phyloP scores from a whole-genome alignment of 2,113 vertebrate species.

The Condylura cristata region DNA sequence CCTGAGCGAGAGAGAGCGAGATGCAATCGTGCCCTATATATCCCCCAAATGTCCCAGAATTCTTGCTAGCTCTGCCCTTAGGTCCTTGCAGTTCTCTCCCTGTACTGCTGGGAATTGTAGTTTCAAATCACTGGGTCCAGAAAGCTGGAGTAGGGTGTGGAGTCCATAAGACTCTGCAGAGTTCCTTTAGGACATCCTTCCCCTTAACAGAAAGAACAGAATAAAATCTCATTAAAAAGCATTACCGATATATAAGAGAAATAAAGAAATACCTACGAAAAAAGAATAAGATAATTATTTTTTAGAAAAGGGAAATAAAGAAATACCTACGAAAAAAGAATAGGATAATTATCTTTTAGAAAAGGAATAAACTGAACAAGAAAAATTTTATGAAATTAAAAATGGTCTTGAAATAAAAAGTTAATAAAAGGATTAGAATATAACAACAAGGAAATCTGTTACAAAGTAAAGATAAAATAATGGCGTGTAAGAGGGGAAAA shows the following conservation, averaged over 20 bases:
- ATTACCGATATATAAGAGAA: not conserved
- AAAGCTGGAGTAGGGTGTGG: no score
- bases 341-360: not conserved
- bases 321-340: not conserved
- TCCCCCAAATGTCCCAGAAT: no score
- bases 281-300: not conserved
- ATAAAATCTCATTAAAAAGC: slow-evolving; percentile 3
- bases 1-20: no score
- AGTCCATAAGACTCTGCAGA: no score
- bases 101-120: no score
- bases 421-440: not conserved
- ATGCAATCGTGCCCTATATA: no score
- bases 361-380: not conserved
- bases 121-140: no score
- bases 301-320: not conserved
- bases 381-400: slow-evolving; percentile 29
- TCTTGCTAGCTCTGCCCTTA: no score
- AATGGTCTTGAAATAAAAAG: not conserved
- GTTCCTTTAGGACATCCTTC: no score
- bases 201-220: not conserved
- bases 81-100: no score
- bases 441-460: not conserved
- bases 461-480: not conserved
- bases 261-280: not conserved
- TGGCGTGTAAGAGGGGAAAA: not conserved